Base-by-base conservation (phyloP, 2,888 invertebrate genomes). In the Odontocolon sp. region DNA sequence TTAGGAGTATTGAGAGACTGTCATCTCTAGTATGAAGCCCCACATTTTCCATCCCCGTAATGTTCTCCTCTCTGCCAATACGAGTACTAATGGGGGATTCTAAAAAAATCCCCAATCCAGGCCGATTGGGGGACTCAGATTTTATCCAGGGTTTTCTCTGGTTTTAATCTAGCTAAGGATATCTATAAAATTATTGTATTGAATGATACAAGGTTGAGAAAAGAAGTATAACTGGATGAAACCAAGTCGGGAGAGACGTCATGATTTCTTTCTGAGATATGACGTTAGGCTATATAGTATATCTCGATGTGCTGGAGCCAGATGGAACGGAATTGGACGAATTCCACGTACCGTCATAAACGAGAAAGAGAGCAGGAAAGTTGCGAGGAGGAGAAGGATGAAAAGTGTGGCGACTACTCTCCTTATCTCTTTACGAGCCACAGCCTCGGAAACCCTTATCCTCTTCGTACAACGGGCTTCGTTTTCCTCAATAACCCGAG, bases 301-400 rank as follows among this genome's bases (percentile, higher is more conserved):
- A 59, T 72, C 57, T 61, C 70, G 68, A 70, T 77, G 63, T 67
- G 76, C 70, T 59, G 69, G 72, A 75, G 80, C 75, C 78, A 78
- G 78, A 81, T 80, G 78, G 73, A 78, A 78, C 77, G 72, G 70
- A 80, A 81, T 80, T 80, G 80, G 77, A 81, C 67, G 68, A 77
- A 78, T 80, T 78, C 80, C 74, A 70, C 69, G 78, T 66, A 70
- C 54, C 40, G 63, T 71, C 45, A 78, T 79, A 79, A 80, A 72
- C 63, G 74, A 42, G 61, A 40, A 63, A 68, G 64, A 63, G 57
- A 67, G 50, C 61, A 8, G 56, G 47, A 59, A 59, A 71, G 66
- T 57, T 45, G 59, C 57, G 50, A 56, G 23, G 31, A 42, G 56
- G 45, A 9, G 68, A 23, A 66, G 52, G 71, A 59, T 59, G 16